Conservation (phyloP, 2,113 vertebrate species). For the Clarias magur region DNA sequence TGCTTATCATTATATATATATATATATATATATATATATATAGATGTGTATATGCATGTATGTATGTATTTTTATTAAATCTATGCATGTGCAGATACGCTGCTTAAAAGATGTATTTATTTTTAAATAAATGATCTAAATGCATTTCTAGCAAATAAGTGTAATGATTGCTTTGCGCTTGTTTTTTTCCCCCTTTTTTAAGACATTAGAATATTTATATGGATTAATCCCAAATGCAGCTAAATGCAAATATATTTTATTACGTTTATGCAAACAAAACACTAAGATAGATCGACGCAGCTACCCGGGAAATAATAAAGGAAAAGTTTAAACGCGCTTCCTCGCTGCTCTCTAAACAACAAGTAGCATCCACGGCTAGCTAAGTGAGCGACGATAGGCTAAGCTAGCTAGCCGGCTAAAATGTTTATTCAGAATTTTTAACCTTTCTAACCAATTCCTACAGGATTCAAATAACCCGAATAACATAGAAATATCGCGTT, state of each 20-base stretch:
- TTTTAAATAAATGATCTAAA: not conserved
- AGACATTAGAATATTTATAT: not conserved
- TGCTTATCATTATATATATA: not conserved
- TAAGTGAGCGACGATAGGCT: not conserved
- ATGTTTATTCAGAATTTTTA: not conserved
- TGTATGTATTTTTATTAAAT: not conserved
- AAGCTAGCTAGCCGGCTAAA: constrained; percentile 8
- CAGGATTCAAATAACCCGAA: not conserved
- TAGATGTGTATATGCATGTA: not conserved
- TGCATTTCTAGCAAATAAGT: not conserved
- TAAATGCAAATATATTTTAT: too few relatives aligned
- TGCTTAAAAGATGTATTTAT: not conserved
- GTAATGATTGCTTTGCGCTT: not conserved
- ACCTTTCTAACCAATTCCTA: not conserved
- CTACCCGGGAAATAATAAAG: not conserved
- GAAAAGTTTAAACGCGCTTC: not conserved
- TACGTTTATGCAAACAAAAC: not conserved
- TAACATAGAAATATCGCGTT: not conserved
- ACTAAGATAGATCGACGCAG: not conserved
- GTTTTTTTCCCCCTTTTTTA: not conserved
- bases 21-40: not conserved
- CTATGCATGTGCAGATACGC: not conserved
- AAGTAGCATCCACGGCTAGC: constrained; percentile 5
- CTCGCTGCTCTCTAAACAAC: constrained; percentile 9
- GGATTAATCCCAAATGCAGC: not conserved